Conservation (phyloP, 2,888 invertebrate genomes). For the Entomobrya multifasciata region DNA sequence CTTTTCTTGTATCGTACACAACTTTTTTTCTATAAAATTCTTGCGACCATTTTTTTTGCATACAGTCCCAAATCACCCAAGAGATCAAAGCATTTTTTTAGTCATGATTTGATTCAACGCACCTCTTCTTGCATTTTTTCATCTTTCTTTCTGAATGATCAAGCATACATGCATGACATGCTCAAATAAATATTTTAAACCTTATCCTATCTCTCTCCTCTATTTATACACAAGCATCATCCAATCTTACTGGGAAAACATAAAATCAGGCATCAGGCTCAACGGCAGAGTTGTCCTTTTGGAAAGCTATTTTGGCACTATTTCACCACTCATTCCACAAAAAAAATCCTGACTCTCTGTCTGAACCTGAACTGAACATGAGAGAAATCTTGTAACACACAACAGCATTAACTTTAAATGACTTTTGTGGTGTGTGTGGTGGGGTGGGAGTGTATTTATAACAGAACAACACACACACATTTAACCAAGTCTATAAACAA, state of each 20-base stretch:
- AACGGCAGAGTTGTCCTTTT: background rate
- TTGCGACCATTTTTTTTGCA: too few relatives aligned
- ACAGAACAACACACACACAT: too few relatives aligned
- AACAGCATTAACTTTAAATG: constrained; percentile 16
- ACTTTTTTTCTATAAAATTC: too few relatives aligned
- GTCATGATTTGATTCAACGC: too few relatives aligned
- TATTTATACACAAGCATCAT: too few relatives aligned
- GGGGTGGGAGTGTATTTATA: constrained; percentile 56
- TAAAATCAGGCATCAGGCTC: too few relatives aligned
- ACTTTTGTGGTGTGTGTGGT: constrained; percentile 24
- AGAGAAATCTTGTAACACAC: constrained; percentile 8
- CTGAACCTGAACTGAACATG: background rate
- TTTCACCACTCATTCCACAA: background rate
- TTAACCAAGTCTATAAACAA: constrained; percentile 12
- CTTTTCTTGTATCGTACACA: too few relatives aligned
- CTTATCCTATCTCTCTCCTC: background rate
- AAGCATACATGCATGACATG: background rate
- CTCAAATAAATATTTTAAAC: background rate
- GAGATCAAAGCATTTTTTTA: too few relatives aligned
- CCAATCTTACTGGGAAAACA: too few relatives aligned
- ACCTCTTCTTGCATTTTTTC: background rate
- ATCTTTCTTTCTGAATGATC: background rate
- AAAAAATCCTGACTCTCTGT: background rate
- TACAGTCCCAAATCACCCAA: too few relatives aligned
- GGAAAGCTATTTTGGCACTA: constrained; percentile 46